Conservation (phyloP, 2,888 invertebrate species). For the Lycia hirtaria region DNA sequence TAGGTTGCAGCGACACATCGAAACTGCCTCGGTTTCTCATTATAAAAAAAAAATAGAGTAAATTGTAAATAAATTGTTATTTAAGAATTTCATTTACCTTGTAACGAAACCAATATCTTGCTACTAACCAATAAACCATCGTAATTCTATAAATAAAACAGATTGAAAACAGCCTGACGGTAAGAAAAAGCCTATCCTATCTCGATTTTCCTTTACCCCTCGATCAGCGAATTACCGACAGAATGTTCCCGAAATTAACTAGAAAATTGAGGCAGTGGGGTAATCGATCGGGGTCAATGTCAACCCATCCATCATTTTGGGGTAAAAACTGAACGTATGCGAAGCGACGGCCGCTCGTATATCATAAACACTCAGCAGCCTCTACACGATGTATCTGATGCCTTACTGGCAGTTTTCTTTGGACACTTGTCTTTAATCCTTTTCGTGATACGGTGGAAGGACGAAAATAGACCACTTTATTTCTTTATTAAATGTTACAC, state of each 20-base stretch:
- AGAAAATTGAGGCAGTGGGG: slow-evolving; percentile 43
- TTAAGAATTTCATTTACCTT: too few relatives aligned
- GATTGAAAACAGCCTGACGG: slow-evolving; percentile 6
- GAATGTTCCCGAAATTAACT: slow-evolving; percentile 34
- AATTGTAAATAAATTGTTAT: too few relatives aligned
- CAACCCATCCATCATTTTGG: slow-evolving; percentile 64
- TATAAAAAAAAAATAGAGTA: too few relatives aligned
- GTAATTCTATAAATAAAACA: slow-evolving; percentile 9
- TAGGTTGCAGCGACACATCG: too few relatives aligned
- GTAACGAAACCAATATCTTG: neutral
- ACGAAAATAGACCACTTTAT: too few relatives aligned
- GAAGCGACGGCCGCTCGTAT: slow-evolving; percentile 51
- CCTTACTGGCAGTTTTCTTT: slow-evolving; percentile 4
- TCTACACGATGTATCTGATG: slow-evolving; percentile 33
- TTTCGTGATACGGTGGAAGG: too few relatives aligned
- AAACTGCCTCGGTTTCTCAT: too few relatives aligned
- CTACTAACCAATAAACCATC: neutral
- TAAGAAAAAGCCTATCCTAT: slow-evolving; percentile 8
- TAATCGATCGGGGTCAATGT: slow-evolving; percentile 70
- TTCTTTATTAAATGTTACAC: too few relatives aligned
- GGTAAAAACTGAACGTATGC: slow-evolving; percentile 42
- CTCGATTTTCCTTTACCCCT: slow-evolving; percentile 12
- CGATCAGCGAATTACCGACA: slow-evolving; percentile 26
- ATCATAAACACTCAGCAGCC: slow-evolving; percentile 63
- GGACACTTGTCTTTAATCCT: neutral